Base-by-base conservation (phyloP, 2,113 vertebrate species). In the Leptodactylus fuscus region DNA sequence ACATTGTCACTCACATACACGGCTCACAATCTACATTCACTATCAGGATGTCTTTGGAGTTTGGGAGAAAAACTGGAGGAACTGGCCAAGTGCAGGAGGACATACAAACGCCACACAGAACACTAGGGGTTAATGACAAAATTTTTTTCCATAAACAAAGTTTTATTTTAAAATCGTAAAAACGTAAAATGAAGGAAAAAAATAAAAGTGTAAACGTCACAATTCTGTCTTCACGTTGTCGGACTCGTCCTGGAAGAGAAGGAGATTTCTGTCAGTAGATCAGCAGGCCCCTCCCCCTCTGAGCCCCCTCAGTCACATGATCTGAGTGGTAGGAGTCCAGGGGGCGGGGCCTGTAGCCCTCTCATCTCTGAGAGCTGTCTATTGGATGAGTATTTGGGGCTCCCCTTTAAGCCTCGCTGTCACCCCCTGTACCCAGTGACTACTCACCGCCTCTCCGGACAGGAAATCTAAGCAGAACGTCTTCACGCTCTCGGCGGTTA, bases 391-490 rank as follows among this genome's bases (percentile, higher is more conserved):
- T n/a, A n/a, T n/a, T n/a, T 48, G 46, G 46, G 13, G 13, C 13
- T 48, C 46, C 46, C 46, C 46, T 48, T 48, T 48, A 48, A 48
- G 46, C 7, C 46, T 48, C 46, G 9, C 55, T 11, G 7, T 27
- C 0, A 2, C 55, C 55, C 46, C 13, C 46, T 12, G 13, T 8
- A 2, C 46, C 46, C n/a, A 8, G 5, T 8, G 53, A 7, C 83
- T 87, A 74, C 88, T 92, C 89, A 95, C 94, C 91, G 81, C 27
- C 55, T 85, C 0, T 55, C 69, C 91, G 48, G 89, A 36, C 4
- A 97, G 83, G 88, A 97, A 98, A 32, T 87, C 88, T 13, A 94
- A 89, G 60, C 96, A 98, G 87, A 98, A 98, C 10, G 91, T 90
- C 74, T 88, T 91, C 27, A 99, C 88, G 0, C 0, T 85, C 6